These are phyloP conservation scores for Microcebus murinus DNA, from an alignment of 2,113 vertebrate genomes.

Conservation along the genomic window DNA sequence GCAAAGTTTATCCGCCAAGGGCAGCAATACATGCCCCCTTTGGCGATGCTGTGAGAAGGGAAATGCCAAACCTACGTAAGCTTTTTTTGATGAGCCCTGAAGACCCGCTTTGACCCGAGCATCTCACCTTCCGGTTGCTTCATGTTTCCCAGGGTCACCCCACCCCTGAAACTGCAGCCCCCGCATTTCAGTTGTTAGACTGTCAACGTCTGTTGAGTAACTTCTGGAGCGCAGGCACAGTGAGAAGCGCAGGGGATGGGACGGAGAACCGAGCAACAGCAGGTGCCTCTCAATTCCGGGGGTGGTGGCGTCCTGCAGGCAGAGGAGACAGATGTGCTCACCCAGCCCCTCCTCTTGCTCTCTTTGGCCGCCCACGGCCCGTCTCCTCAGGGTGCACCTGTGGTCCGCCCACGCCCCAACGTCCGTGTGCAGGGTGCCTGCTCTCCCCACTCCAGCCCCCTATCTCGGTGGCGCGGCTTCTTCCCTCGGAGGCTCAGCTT, in stretches of 20 bases:
- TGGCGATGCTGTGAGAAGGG: fast-evolving
- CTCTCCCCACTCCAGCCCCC: too few relatives aligned
- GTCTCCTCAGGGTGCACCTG: neutral
- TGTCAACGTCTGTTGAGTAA: too few relatives aligned
- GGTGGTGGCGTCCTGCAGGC: neutral
- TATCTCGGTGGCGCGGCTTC: fast-evolving
- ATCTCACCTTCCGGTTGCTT: neutral
- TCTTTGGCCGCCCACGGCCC: fast-evolving
- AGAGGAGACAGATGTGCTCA: too few relatives aligned
- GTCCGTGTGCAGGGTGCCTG: neutral
- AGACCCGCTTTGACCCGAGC: fast-evolving
- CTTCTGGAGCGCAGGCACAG: too few relatives aligned
- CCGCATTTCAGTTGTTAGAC: neutral
- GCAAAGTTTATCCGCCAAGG: neutral
- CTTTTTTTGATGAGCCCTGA: too few relatives aligned
- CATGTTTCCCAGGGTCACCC: fast-evolving
- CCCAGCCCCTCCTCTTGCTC: fast-evolving
- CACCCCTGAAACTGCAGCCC: fast-evolving
- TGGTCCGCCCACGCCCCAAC: fast-evolving
- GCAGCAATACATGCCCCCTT: fast-evolving
- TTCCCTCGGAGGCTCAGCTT: neutral
- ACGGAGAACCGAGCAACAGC: too few relatives aligned
- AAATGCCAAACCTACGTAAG: neutral
- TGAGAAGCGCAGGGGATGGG: fast-evolving
- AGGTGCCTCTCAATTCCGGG: fast-evolving